Conservation (phyloP, 1,140 invertebrate genomes). For the Leucophenga varia region DNA sequence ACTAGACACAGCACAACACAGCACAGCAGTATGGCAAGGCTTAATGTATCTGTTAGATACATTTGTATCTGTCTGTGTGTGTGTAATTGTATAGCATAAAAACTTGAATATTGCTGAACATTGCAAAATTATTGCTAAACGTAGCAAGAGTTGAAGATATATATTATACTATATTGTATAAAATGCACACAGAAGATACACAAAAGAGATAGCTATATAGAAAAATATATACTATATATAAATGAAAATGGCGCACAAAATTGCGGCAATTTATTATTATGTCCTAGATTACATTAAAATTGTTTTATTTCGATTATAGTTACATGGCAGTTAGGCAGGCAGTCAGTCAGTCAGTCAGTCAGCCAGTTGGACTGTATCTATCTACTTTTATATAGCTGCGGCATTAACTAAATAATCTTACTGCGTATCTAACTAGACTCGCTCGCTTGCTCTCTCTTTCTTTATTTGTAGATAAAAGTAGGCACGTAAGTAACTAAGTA, state of each 20-base stretch:
- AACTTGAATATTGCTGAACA: conserved; percentile 25
- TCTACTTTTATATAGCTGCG: too few relatives aligned
- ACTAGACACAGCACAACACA: too few relatives aligned
- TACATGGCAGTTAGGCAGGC: not conserved
- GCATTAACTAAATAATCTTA: too few relatives aligned
- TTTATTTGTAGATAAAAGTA: too few relatives aligned
- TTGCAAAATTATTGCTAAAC: not conserved
- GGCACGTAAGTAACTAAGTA: too few relatives aligned
- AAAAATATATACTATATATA: not conserved
- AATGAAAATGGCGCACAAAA: conserved; percentile 43
- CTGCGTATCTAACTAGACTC: too few relatives aligned
- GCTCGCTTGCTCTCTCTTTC: too few relatives aligned
- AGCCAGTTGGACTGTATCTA: too few relatives aligned
- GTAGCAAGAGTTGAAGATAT: conserved; percentile 6
- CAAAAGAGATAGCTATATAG: not conserved
- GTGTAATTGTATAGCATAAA: conserved; percentile 11
- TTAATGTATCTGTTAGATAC: conserved; percentile 6
- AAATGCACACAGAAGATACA: conserved; percentile 24
- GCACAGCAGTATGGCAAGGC: not conserved
- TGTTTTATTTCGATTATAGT: conserved; percentile 52
- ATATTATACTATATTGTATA: too few relatives aligned
- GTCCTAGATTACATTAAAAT: conserved; percentile 57
- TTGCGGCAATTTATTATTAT: conserved; percentile 54
- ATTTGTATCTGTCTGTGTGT: conserved; percentile 8
- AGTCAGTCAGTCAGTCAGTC: too few relatives aligned